Base-by-base conservation (phyloP, 2,113 vertebrate genomes). In the Calypte anna region DNA sequence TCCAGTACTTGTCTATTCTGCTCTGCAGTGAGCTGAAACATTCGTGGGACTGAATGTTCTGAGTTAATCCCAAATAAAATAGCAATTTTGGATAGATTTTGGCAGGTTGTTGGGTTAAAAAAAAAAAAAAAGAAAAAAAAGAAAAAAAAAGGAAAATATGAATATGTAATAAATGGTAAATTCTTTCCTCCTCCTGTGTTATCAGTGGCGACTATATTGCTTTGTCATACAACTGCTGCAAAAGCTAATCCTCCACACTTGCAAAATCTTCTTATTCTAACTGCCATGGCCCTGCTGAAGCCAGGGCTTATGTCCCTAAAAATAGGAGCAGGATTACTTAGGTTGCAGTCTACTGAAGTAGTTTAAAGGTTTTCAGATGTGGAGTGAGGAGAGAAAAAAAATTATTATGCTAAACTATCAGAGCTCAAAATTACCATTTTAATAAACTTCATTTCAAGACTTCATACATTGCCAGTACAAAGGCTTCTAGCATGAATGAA, bases 281-380 rank as follows among this genome's bases (percentile, higher is more conserved):
- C 97, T 94, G 96, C 94, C 94, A 93, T 40, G 59, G 94, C 94
- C 92, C 85, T 97, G 95, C 96, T 96, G 97, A 98, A 98, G 97
- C 97, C 77, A 86, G 85, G 96, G 96, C 94, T 98, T 98, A 98
- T 72, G 91, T 87, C 86, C 66, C 97, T 98, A 98, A 98, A 98
- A 98, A 98, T 98, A 98, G 98, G 97, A 97, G 75, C 84, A 94
- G 96, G 97, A 98, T 98, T 98, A 98, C 95, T 98, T 95, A 81
- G 96, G 85, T 83, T 98, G 95, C 95, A 97, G 96, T 96, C 95
- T 94, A 87, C 85, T 92, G 96, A 97, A 97, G 96, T 91, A 95
- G 91, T 97, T 97, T 96, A 95, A 97, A 97, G 62, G 82, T 96
- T 97, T 97, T 97, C 91, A 97, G 78, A 95, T 33, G 25, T 73